Evolutionary conservation across 2,888 invertebrate genomes (phyloP), one percentile per base, ranked within the genome.

Genomic region (Atethmia centrago): DNA sequence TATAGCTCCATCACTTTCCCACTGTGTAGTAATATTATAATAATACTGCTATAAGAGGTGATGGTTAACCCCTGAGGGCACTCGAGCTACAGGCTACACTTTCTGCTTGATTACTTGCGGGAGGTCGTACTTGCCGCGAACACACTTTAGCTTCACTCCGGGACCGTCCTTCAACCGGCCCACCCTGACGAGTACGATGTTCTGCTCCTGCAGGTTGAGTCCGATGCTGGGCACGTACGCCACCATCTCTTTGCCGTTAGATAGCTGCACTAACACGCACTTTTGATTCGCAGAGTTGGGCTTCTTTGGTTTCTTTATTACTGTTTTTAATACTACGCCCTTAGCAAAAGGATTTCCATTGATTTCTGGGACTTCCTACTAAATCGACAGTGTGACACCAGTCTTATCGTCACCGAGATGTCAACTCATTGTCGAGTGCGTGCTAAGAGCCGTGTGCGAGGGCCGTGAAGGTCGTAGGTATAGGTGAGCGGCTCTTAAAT

Each of bases 261-360:
- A 97, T 61, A 99, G 95, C 12, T 98, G 97, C n/a, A 99, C 98
- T 70, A 99, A 93, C n/a, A 99, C 99, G 95, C 99, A 99, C 93
- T 99, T 99, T 85, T 99, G 97, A 96, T 99, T 99, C 0, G 99
- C 99, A 0, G 99, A 99, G 95, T 99, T 99, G 0, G 99, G 99
- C 92, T 99, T 99, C 94, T 99, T 99, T 0, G 99, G 99, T 91
- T 99, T 99, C 92, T 98, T 99, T 72, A 99, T 98, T 0, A 99
- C 90, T 0, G 99, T 98, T 93, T 98, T 99, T 8, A 99, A 94
- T 0, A 99, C 98, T 21, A 99, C 98, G 2, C 99, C 99, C 95
- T 96, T n/a, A n/a, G n/a, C n/a, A n/a, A n/a, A n/a, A n/a, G n/a
- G n/a, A n/a, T n/a, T n/a, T n/a, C n/a, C n/a, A n/a, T n/a, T n/a